These are phyloP conservation scores for Spicauda simplicius DNA, from an alignment of 2,888 invertebrate species.

Conservation along the genomic window DNA sequence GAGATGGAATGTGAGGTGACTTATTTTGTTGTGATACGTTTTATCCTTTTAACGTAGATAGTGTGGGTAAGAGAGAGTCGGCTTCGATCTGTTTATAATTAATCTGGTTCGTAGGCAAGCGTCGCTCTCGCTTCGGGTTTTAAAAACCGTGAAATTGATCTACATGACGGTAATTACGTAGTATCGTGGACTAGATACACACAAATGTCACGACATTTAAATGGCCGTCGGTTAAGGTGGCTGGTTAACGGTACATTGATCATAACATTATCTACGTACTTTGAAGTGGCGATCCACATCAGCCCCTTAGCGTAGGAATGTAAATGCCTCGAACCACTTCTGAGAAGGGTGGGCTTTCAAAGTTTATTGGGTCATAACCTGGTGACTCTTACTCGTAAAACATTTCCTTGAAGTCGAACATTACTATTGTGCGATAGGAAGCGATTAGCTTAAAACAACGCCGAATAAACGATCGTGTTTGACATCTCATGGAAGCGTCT, in stretches of 20 bases:
- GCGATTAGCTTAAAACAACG: constrained; percentile 13
- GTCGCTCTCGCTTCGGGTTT: constrained; percentile 4
- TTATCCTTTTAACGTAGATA: background rate
- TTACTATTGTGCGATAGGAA: constrained; percentile 10
- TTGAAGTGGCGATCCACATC: constrained; percentile 49
- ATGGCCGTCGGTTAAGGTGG: constrained; percentile 47
- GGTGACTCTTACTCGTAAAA: constrained; percentile 22
- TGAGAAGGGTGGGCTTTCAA: constrained; percentile 51
- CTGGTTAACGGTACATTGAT: constrained; percentile 51
- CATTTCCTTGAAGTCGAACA: constrained; percentile 29
- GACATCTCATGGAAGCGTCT: constrained; percentile 11
- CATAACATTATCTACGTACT: constrained; percentile 62
- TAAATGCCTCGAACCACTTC: constrained; percentile 63
- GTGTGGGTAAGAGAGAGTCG: background rate
- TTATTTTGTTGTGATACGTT: constrained; percentile 2
- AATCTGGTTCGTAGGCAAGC: background rate
- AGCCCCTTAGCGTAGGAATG: constrained; percentile 62
- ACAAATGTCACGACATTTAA: constrained; percentile 53
- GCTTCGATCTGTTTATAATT: background rate
- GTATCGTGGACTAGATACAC: constrained; percentile 53
- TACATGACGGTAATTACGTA: constrained; percentile 55
- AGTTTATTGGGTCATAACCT: constrained; percentile 32
- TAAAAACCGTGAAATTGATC: constrained; percentile 50
- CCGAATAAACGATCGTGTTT: constrained; percentile 7
- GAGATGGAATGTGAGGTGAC: background rate